These are phyloP conservation scores for Asobara japonica DNA, from an alignment of 1,140 invertebrate species.

Conservation along the genomic window DNA sequence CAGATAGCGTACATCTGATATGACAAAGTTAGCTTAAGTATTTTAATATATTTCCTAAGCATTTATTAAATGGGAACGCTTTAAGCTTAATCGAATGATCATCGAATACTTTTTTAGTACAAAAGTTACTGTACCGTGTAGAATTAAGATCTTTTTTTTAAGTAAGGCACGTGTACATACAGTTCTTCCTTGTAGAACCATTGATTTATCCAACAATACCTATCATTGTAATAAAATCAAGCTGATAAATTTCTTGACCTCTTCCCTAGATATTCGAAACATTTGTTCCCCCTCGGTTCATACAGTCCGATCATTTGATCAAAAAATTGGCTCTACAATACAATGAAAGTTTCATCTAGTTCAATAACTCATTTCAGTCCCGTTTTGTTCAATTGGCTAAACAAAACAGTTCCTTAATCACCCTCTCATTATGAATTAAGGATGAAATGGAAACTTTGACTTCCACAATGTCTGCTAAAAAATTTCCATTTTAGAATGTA, in stretches of 20 bases:
- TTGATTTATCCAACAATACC: not conserved
- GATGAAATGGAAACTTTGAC: too few species aligned
- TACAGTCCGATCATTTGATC: too few species aligned
- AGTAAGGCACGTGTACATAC: not conserved
- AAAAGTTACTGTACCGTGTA: not conserved
- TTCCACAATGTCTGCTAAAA: too few species aligned
- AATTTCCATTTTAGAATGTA: too few species aligned
- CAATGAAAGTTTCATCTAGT: not conserved
- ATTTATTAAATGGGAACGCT: not conserved
- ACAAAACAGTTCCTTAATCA: not conserved
- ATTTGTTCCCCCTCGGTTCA: not conserved
- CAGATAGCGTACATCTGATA: constrained; percentile 1
- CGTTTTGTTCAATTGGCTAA: not conserved
- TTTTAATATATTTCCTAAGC: not conserved
- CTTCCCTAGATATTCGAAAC: not conserved
- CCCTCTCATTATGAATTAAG: not conserved
- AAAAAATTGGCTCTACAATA: not conserved
- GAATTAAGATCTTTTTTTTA: not conserved
- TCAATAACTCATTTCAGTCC: not conserved
- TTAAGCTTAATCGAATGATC: constrained; percentile 10
- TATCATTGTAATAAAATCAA: not conserved
- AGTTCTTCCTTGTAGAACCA: not conserved
- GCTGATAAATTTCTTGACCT: too few species aligned
- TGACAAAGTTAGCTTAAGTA: not conserved
- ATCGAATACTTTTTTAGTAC: constrained; percentile 4